Percentiles rank a stretch among this genome's conserved stretches.
phyloP scores from a whole-genome alignment of 2,113 vertebrate species.

The Balaenoptera acutorostrata region DNA sequence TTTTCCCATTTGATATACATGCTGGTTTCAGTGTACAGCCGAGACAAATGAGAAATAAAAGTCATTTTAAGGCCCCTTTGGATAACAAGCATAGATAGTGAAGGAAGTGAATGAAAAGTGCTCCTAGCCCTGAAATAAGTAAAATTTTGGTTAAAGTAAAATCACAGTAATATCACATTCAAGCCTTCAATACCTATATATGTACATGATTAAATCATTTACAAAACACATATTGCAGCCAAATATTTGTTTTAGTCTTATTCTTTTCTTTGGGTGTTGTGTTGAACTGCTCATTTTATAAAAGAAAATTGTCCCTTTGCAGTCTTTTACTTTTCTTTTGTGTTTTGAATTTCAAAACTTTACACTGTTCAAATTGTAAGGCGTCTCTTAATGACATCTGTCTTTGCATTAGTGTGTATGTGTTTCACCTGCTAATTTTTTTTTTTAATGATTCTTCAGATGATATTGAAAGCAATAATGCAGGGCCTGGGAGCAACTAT shows the following conservation, averaged over 20 bases:
- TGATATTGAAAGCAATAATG: background rate
- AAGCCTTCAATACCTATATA: background rate
- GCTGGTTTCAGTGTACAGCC: background rate
- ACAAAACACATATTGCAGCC: background rate
- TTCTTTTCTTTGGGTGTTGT: background rate
- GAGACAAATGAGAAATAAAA: background rate
- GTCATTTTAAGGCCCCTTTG: background rate
- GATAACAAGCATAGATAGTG: background rate
- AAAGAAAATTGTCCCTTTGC: background rate
- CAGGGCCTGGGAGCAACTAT: background rate
- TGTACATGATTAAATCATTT: background rate
- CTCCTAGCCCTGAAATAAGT: background rate
- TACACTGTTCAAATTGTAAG: background rate
- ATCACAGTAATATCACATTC: background rate
- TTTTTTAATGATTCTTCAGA: background rate
- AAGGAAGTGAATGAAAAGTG: background rate
- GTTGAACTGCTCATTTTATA: background rate
- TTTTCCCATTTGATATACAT: background rate
- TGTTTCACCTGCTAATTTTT: background rate
- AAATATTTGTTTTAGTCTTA: background rate
- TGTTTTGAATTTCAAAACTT: background rate
- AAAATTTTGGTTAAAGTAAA: background rate
- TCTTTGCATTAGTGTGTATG: background rate
- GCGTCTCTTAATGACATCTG: background rate
- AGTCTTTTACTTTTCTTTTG: background rate